Conservation (phyloP, 2,113 vertebrate species). For the Dicentrarchus labrax region DNA sequence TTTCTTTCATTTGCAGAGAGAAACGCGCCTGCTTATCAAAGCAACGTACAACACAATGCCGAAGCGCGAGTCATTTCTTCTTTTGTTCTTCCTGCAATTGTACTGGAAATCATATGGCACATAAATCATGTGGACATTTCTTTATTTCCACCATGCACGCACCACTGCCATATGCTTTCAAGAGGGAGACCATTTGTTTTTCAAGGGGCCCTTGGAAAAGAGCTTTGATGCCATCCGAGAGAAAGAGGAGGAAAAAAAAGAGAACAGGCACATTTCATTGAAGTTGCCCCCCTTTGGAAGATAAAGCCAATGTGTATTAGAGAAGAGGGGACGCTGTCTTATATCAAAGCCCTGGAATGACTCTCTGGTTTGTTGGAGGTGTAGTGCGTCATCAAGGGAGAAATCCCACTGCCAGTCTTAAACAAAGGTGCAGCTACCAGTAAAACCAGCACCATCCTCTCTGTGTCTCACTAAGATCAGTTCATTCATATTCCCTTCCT, state of each 20-base stretch:
- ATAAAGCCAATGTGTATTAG: conserved; percentile 50
- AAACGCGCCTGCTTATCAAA: conserved; percentile 68
- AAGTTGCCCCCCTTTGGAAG: conserved; percentile 45
- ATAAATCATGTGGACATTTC: conserved; percentile 74
- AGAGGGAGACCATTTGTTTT: conserved; percentile 60
- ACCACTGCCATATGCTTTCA: conserved; percentile 55
- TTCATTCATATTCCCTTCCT: conserved; percentile 70
- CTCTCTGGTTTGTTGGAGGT: conserved; percentile 19
- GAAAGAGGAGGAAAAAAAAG: conserved; percentile 7
- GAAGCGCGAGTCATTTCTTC: conserved; percentile 43
- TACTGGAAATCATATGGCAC: conserved; percentile 64
- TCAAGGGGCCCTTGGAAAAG: conserved; percentile 44
- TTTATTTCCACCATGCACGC: conserved; percentile 37
- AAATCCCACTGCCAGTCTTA: conserved; percentile 42
- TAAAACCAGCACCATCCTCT: conserved; percentile 9
- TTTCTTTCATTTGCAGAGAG: conserved; percentile 68
- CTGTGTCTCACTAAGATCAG: conserved; percentile 37
- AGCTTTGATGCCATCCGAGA: conserved; percentile 55
- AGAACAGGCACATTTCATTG: conserved; percentile 38
- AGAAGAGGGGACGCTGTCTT: conserved; percentile 14
- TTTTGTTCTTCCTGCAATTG: conserved; percentile 57
- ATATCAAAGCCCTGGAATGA: conserved; percentile 50
- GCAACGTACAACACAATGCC: conserved; percentile 38
- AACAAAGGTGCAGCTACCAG: conserved; percentile 15
- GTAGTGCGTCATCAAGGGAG: background rate